phyloP scores from a whole-genome alignment of 2,113 vertebrate genomes.

The Marmota monax region DNA sequence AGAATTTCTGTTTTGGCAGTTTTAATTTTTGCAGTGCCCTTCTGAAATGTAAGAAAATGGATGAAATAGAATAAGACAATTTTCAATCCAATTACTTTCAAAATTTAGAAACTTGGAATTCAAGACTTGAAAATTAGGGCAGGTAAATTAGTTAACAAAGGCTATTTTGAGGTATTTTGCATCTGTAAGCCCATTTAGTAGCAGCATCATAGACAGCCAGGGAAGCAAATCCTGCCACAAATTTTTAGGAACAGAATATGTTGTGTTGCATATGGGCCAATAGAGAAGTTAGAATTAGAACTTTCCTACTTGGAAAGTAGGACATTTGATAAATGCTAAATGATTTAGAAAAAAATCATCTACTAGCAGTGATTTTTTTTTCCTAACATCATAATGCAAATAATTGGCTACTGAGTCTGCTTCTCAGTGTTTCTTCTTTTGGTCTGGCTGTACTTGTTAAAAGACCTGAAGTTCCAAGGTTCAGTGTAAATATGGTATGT shows the following conservation, averaged over 20 bases:
- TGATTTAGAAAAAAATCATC: neutral
- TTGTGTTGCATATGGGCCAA: neutral
- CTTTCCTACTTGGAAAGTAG: neutral
- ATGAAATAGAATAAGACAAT: neutral
- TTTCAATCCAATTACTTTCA: neutral
- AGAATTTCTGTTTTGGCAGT: neutral
- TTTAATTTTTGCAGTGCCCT: neutral
- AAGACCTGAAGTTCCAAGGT: neutral
- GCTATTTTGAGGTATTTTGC: slow-evolving; percentile 85
- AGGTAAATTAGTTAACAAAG: neutral
- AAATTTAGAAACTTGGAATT: slow-evolving; percentile 22
- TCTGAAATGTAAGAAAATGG: neutral
- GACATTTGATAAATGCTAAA: slow-evolving; percentile 36
- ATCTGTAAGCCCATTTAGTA: slow-evolving; percentile 94
- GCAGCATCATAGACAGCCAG: slow-evolving; percentile 88
- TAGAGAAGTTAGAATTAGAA: slow-evolving; percentile 49
- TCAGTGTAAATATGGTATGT: neutral
- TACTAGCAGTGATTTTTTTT: neutral
- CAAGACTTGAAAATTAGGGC: too few species aligned
- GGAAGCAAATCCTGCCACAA: neutral
- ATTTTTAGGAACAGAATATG: neutral
- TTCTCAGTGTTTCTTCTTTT: neutral
- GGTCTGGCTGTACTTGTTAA: slow-evolving; percentile 12
- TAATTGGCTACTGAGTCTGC: neutral
- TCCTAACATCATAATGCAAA: neutral